These are phyloP conservation scores for Hybos culiciformis DNA, from an alignment of 2,888 invertebrate genomes.

Conservation along the genomic window DNA sequence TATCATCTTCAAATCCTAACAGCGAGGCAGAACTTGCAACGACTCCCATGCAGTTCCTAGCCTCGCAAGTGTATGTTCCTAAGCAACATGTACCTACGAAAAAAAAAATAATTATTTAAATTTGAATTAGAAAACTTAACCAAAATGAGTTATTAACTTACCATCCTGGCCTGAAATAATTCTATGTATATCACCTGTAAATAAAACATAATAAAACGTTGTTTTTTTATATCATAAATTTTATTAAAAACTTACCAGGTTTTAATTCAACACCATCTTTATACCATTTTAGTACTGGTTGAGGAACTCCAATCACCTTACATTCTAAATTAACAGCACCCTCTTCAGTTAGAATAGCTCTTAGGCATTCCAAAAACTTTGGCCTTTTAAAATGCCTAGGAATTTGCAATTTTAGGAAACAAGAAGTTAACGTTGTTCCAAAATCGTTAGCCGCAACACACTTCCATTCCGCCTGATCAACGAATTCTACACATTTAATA, in stretches of 20 bases:
- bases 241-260: no score
- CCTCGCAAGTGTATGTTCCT: conserved; percentile 84
- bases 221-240: no score
- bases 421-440: conserved; percentile 77
- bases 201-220: no score
- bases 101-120: no score
- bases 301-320: conserved; percentile 84
- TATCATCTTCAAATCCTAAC: conserved; percentile 70
- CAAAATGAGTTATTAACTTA: no score
- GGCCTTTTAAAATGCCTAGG: conserved; percentile 83
- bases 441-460: conserved; percentile 80
- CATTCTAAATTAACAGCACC: conserved; percentile 83
- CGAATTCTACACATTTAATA: conserved; percentile 58
- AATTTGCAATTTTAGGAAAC: conserved; percentile 69
- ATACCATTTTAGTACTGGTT: conserved; percentile 82
- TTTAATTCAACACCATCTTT: conserved; percentile 81
- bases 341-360: conserved; percentile 75
- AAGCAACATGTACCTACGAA: conserved; percentile 76
- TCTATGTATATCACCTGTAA: conserved; percentile 83
- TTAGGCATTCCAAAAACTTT: conserved; percentile 68
- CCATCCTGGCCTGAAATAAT: conserved; percentile 85
- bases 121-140: no score
- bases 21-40: conserved; percentile 79
- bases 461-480: conserved; percentile 86
- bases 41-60: conserved; percentile 80